Percentiles rank a stretch among this genome's conserved stretches.
Evolutionary conservation across 2,113 vertebrate species (phyloP).

Genomic region (Brienomyrus brachyistius): DNA sequence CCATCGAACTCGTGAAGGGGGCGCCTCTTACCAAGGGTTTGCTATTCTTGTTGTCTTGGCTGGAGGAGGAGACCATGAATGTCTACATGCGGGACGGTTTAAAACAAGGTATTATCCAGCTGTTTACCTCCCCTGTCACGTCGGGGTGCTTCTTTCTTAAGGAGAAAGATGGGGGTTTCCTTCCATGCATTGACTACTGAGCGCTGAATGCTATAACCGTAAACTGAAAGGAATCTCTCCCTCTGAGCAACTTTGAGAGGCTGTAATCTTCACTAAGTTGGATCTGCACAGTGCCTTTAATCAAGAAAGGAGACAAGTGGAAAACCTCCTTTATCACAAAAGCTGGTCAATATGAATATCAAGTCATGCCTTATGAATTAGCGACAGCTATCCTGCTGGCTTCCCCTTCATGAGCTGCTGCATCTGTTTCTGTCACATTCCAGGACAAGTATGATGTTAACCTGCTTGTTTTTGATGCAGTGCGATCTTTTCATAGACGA

Average conservation of each 20-base stretch:
- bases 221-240: no score
- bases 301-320: no score
- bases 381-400: no score
- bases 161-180: not conserved
- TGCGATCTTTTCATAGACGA: no score
- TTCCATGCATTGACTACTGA: no score
- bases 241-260: not conserved
- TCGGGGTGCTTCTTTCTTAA: not conserved
- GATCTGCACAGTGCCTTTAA: not conserved
- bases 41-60: not conserved
- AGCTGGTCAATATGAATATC: not conserved
- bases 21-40: not conserved
- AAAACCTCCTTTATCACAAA: not conserved
- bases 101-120: not conserved
- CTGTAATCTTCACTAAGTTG: not conserved
- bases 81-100: not conserved
- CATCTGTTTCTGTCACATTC: no score
- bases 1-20: not conserved
- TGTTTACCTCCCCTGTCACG: not conserved
- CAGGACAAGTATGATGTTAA: no score
- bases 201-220: no score
- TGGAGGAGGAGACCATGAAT: not conserved
- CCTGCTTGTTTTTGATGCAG: no score
- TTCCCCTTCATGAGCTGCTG: no score
- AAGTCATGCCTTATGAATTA: not conserved